A percentile compares a stretch with the other conserved stretches of the same genome.
These are phyloP conservation scores for Augochlora pura DNA, from an alignment of 1,140 invertebrate species.

Conservation along the genomic window DNA sequence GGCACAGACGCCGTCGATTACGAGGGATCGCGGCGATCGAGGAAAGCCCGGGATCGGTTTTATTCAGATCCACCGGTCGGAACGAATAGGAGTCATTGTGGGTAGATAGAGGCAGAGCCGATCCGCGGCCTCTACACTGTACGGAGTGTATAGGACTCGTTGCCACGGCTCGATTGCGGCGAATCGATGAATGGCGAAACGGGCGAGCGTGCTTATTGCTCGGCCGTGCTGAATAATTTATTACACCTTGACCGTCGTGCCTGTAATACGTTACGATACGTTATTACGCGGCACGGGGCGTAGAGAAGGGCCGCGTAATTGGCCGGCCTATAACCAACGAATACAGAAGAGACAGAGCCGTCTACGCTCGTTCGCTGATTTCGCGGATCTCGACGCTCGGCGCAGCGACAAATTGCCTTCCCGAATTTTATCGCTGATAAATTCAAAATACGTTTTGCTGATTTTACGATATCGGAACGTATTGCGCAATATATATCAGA, in stretches of 20 bases:
- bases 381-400: too few species aligned
- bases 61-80: too few species aligned
- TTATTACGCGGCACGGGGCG: conserved; percentile 29
- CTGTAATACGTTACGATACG: conserved; percentile 29
- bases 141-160: conserved; percentile 2
- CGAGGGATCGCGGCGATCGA: too few species aligned
- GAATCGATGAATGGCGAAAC: conserved; percentile 33
- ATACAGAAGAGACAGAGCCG: neutral
- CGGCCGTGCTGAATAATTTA: conserved; percentile 44
- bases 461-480: too few species aligned
- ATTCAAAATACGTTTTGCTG: too few species aligned
- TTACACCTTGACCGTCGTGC: conserved; percentile 26
- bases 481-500: too few species aligned
- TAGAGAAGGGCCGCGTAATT: conserved; percentile 29
- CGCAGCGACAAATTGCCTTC: too few species aligned
- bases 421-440: too few species aligned
- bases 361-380: too few species aligned
- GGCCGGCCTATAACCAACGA: conserved; percentile 1
- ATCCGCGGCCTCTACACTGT: neutral
- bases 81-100: neutral
- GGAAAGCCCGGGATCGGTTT: too few species aligned
- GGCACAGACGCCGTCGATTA: too few species aligned
- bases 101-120: neutral
- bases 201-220: conserved; percentile 34
- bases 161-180: neutral